Base-by-base conservation (phyloP, 2,797 vertebrate genomes). In the Gambusia yucatana region DNA sequence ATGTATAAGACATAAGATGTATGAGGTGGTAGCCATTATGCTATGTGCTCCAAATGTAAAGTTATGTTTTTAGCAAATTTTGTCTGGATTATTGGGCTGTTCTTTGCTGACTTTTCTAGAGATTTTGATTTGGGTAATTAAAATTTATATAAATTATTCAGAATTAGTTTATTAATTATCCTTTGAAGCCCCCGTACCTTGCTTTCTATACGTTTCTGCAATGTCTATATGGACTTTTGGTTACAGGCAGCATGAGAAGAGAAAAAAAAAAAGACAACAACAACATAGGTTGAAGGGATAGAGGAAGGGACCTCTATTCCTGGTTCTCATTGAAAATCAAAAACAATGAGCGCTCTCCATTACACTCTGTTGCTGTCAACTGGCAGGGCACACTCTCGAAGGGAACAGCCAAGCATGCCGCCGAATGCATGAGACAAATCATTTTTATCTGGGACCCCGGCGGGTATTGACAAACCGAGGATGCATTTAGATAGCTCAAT, bases 401-500 rank as follows among this genome's bases (percentile, higher is more conserved):
- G 89, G 87, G 82, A 89, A 86, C 79, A 47, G 87, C 85, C 10
- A 90, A 88, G 92, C 94, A 94, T 96, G 95, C 91, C 44, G 47
- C 73, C 75, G 93, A 95, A 96, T 94, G 92, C 89, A 82, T 88
- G 92, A 93, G 91, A 94, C 94, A 94, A 96, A 96, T 96, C 92
- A 95, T 95, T 95, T 96, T 94, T 94, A 96, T 95, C 93, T 90
- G 90, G 89, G 89, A 94, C 89, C 92, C 94, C 91, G 79, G 90
- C 84, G 95, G 95, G 94, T 95, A 95, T 96, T 93, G 94, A 95
- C 94, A 95, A 94, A 94, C 90, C 84, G 71, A 93, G 94, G 94
- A 95, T 96, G 95, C 95, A 96, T 96, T 96, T 96, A 96, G 94
- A 96, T 95, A 93, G 94, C 91, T 93, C 94, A 96, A 96, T 96